A percentile compares a stretch with the other conserved stretches of the same genome.
phyloP scores from a whole-genome alignment of 2,113 vertebrate species.

The Hemichromis elongatus region DNA sequence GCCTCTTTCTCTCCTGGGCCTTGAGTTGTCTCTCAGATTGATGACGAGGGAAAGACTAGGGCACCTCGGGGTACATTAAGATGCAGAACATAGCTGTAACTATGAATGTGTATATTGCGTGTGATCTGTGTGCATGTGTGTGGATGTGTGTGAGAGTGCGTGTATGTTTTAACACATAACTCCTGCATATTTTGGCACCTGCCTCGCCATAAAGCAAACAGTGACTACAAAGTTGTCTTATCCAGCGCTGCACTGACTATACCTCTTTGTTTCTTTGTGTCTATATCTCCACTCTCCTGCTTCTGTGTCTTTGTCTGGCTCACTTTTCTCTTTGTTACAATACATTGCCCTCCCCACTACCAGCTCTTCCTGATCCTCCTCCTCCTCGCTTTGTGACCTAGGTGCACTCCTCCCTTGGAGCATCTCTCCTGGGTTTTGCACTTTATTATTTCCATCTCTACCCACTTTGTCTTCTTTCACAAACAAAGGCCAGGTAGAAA shows the following conservation, averaged over 20 bases:
- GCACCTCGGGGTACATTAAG: slow-evolving; percentile 57
- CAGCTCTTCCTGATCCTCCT: slow-evolving; percentile 27
- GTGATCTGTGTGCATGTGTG: slow-evolving; percentile 18
- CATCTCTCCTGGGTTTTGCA: slow-evolving; percentile 50
- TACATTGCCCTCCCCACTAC: slow-evolving; percentile 26
- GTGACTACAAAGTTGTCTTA: background rate
- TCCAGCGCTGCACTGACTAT: background rate
- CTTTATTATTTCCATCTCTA: slow-evolving; percentile 52
- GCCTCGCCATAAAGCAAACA: slow-evolving; percentile 7
- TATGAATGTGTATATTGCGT: slow-evolving; percentile 9
- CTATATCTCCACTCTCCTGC: slow-evolving; percentile 15
- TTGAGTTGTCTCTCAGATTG: slow-evolving; percentile 63
- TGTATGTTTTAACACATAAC: background rate
- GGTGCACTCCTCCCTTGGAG: slow-evolving; percentile 24
- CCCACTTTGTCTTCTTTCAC: slow-evolving; percentile 25
- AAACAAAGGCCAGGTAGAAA: slow-evolving; percentile 53
- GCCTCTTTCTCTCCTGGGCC: slow-evolving; percentile 49
- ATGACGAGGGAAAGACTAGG: slow-evolving; percentile 47
- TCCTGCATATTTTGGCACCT: slow-evolving; percentile 18
- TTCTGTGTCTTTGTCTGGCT: slow-evolving; percentile 55
- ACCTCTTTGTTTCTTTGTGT: slow-evolving; percentile 66
- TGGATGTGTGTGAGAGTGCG: background rate
- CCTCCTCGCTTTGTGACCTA: slow-evolving; percentile 45
- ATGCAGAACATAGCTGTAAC: slow-evolving; percentile 34
- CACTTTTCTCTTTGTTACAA: slow-evolving; percentile 53